Base-by-base conservation (phyloP, 2,797 vertebrate species). In the Toxotes lorentzi region DNA sequence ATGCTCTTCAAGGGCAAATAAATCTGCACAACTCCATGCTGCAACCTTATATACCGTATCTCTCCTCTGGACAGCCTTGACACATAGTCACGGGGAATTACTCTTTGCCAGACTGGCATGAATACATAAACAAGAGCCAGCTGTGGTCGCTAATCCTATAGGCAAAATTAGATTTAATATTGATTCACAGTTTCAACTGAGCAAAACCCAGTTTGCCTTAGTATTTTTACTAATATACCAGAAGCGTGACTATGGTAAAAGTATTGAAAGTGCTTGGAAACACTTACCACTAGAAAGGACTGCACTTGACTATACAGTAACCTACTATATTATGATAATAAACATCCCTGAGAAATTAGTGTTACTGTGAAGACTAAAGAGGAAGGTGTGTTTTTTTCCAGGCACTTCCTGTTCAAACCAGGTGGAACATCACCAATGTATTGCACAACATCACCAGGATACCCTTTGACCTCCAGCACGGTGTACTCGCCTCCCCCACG, bases 341-440 rank as follows among this genome's bases (percentile, higher is more conserved):
- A 54, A 50, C 54, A 30, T 53, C 59, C 45, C 45, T 43, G 5
- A 56, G 4, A 45, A 67, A 43, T 21, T 0, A 40, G 2, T 8
- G 7, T n/a, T 83, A 74, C 14, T 59, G 13, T 45, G 41, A 5
- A 50, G 14, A 64, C 66, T 60, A 78, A 86, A 14, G 54, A 58
- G 17, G n/a, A 19, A 53, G 50, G 59, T 83, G 27, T 75, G 67
- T 82, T 70, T 54, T 73, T 86, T 86, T 82, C 32, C 94, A 99
- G 98, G 95, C 98, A 99, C 92, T 99, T 99, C 94, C 95, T 99
- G 71, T 99, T 99, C 95, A 99, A 99, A 93, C 98, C 98, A 2
- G 98, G 98, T 80, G 98, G 98, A 84, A 98, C 97, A 34, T 99
- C 98, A 68, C 98, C 98, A 0, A 96, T 99, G 93, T 99, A 99